A percentile compares a stretch with the other conserved stretches of the same genome.
phyloP scores from a whole-genome alignment of 2,888 invertebrate genomes.

The Deilephila elpenor region DNA sequence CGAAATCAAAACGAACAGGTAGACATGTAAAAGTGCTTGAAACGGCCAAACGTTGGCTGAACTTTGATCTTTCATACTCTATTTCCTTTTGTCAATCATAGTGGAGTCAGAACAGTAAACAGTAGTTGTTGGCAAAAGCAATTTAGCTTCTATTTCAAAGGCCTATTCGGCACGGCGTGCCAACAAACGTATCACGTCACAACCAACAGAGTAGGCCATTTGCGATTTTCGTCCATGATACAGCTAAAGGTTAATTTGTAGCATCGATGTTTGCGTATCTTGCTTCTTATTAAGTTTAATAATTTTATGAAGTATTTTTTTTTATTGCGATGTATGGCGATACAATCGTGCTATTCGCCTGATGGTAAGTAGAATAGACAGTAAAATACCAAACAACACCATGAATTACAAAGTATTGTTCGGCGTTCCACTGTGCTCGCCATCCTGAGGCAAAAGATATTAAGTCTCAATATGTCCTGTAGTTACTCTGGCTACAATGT shows the following conservation, averaged over 20 bases:
- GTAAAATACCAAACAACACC: too few species aligned
- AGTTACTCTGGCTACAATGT: too few species aligned
- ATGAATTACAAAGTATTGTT: too few species aligned
- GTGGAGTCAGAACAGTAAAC: slow-evolving; percentile 43
- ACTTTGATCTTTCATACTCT: slow-evolving; percentile 43
- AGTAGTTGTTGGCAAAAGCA: slow-evolving; percentile 47
- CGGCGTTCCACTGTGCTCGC: too few species aligned
- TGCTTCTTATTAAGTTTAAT: too few species aligned
- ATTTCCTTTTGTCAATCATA: slow-evolving; percentile 49
- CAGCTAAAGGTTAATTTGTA: neutral
- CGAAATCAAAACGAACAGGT: neutral
- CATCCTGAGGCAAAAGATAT: too few species aligned
- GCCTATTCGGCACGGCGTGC: slow-evolving; percentile 28
- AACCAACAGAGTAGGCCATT: slow-evolving; percentile 41
- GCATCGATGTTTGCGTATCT: neutral
- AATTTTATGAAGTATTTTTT: too few species aligned
- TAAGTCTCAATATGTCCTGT: too few species aligned
- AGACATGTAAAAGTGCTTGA: neutral
- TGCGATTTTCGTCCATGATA: slow-evolving; percentile 11
- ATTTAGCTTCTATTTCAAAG: slow-evolving; percentile 49
- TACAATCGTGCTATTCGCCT: too few species aligned
- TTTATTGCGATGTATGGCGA: too few species aligned
- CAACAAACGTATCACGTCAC: slow-evolving; percentile 39
- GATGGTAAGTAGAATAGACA: too few species aligned
- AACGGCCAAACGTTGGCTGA: slow-evolving; percentile 24